Percentiles rank a stretch among this genome's conserved stretches.
phyloP scores from a whole-genome alignment of 2,113 vertebrate genomes.

The Coturnix japonica region DNA sequence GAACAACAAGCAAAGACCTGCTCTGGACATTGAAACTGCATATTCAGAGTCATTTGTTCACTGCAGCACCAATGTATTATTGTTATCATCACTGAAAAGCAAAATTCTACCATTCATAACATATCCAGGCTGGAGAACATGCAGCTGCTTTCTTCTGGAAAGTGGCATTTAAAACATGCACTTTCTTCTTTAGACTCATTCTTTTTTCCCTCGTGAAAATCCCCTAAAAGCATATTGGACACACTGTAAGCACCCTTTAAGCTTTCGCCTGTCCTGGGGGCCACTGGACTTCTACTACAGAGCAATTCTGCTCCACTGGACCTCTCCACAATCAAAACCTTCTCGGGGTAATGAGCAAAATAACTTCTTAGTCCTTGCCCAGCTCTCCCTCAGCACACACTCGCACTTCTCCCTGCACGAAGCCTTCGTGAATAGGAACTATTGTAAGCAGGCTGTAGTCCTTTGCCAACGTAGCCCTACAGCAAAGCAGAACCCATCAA shows the following conservation, averaged over 20 bases:
- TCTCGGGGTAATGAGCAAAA: not conserved
- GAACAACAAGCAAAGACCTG: not conserved
- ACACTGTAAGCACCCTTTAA: not conserved
- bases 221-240: not conserved
- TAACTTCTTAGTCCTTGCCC: not conserved
- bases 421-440: not conserved
- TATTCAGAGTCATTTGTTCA: not conserved
- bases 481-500: constrained; percentile 4
- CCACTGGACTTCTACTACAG: not conserved
- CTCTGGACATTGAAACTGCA: not conserved
- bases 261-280: not conserved
- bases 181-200: not conserved
- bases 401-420: not conserved
- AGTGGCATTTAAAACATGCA: not conserved
- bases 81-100: not conserved
- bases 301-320: not conserved
- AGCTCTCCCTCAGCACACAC: not conserved
- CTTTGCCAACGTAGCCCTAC: not conserved
- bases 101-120: not conserved
- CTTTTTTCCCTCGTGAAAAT: not conserved
- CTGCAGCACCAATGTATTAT: not conserved
- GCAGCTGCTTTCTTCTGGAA: not conserved
- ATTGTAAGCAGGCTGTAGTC: not conserved
- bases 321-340: not conserved
- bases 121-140: not conserved